Evolutionary conservation across 2,888 invertebrate species (phyloP), one percentile per base, ranked within the genome.

Genomic region (Mamestra brassicae): DNA sequence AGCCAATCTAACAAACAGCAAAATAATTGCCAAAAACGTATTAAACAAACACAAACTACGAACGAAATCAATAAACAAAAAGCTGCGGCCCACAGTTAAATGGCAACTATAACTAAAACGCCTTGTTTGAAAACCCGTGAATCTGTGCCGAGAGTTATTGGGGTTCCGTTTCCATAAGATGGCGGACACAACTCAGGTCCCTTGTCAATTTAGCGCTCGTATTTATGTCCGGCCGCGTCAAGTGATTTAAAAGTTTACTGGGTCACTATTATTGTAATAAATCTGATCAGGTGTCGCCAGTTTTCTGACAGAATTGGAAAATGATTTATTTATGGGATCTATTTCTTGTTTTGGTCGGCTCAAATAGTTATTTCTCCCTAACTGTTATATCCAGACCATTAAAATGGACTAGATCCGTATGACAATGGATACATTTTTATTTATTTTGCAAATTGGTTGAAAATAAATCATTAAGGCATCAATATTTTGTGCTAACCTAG

Each of bases 71-170:
- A 82, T 82, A 78, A 83, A 80, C 80, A 84, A 74, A 76, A 74
- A 64, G 52, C 58, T 17, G 60, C 34, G 54, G 58, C 63, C 47
- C 64, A 64, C 84, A 68, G 65, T 81, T 87, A 88, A 89, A 87
- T 87, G 82, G 85, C 84, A 87, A 88, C 91, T 89, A 90, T 89
- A 85, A 89, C 88, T 90, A 88, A 90, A 93, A 92, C 90, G 88
- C 91, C 82, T 89, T 89, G 91, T 93, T 93, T 90, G 92, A 89
- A 91, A 93, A 92, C 92, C 92, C 92, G 91, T 93, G 94, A 94
- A 94, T 92, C 91, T 90, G 88, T 83, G 83, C 77, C 66, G 83
- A 91, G 93, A 94, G 86, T 93, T 94, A 94, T 94, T 92, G 91
- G 92, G 94, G 94, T 94, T 89, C 89, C 89, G 86, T 90, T 89